Evolutionary conservation across 2,113 vertebrate species (phyloP).

Genomic region (Phylloscopus trochilus): DNA sequence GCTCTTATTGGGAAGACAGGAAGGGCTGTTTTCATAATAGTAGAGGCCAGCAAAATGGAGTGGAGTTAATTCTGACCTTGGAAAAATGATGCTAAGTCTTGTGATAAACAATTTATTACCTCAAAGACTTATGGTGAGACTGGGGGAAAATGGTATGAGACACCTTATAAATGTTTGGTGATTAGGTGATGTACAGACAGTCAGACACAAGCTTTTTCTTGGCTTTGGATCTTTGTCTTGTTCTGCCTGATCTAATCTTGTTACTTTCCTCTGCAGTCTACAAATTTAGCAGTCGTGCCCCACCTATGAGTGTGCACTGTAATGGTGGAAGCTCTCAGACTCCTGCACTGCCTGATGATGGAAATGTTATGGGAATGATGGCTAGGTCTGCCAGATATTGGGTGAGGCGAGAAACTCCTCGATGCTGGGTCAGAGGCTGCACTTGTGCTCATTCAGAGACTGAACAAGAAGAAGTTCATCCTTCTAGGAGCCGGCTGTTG

Average conservation of each 20-base stretch:
- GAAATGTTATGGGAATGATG: not conserved
- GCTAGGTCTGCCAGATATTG: not conserved
- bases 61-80: not conserved
- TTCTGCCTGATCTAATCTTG: not conserved
- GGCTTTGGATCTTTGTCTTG: not conserved
- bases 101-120: not conserved
- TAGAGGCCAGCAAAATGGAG: not conserved
- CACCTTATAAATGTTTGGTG: not conserved
- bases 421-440: constrained; percentile 18
- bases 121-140: not conserved
- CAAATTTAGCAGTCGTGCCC: not conserved
- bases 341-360: not conserved
- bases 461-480: not conserved
- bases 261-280: constrained; percentile 27
- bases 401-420: not conserved
- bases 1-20: not conserved
- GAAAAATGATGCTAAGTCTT: not conserved
- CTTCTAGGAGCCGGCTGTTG: not conserved
- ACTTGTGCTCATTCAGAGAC: not conserved
- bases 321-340: not conserved
- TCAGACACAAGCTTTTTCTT: not conserved
- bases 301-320: fast-evolving
- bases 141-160: not conserved
- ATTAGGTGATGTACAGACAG: not conserved
- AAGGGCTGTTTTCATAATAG: not conserved